Percentiles rank a stretch among this genome's conserved stretches.
These are phyloP conservation scores for Rhinichthys osculus DNA, from an alignment of 2,797 vertebrate species.

Conservation along the genomic window DNA sequence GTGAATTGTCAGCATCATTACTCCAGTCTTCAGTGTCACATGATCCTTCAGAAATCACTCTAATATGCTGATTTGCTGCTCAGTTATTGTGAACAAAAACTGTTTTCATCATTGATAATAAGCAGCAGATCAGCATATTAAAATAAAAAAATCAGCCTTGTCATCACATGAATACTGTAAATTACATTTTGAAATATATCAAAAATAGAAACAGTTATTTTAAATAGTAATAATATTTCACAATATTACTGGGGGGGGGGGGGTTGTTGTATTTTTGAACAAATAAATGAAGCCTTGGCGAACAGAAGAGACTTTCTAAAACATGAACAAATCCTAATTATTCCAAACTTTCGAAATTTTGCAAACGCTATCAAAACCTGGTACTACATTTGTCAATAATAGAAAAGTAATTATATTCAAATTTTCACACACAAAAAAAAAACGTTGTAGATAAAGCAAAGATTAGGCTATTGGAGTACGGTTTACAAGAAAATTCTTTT, in stretches of 20 bases:
- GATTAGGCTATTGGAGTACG: neutral
- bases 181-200: neutral
- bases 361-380: neutral
- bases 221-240: neutral
- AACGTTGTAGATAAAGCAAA: neutral
- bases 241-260: neutral
- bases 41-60: neutral
- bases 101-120: neutral
- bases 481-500: neutral
- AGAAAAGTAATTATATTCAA: neutral
- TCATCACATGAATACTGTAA: neutral
- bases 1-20: neutral
- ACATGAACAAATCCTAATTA: no score
- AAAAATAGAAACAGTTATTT: neutral
- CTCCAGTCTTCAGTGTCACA: neutral
- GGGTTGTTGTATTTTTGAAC: neutral
- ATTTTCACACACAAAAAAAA: neutral
- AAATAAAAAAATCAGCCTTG: neutral
- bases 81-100: neutral
- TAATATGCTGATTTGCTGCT: neutral
- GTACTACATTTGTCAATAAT: neutral
- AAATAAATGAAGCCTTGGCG: neutral
- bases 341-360: neutral
- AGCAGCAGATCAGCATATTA: neutral
- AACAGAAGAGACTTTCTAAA: neutral